Base-by-base conservation (phyloP, 2,888 invertebrate species). In the Seira musarum region DNA sequence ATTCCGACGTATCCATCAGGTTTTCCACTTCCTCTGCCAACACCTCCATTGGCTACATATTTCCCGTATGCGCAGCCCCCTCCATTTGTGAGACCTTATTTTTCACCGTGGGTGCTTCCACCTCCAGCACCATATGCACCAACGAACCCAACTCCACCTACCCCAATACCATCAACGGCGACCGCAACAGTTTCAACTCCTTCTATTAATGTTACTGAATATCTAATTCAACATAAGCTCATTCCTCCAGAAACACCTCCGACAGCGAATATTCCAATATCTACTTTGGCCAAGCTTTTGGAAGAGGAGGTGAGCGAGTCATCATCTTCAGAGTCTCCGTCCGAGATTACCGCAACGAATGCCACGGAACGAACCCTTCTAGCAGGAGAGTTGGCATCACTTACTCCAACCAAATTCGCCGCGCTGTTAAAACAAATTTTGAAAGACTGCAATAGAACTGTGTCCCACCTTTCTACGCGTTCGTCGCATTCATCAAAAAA, bases 401-500 rank as follows among this genome's bases (percentile, higher is more conserved):
- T 78, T 15, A 78, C 70, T 0, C 71, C 78, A 3, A 57, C 66
- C 0, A 64, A 78, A 30, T 71, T 71, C 22, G 65, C 57, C 17
- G 24, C 66, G 3, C 30, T 78, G 3, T 30, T 78, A 15, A 53
- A 78, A 40, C 46, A 71, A 70, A 35, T 78, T 24, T 35, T 78
- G 3, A 57, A 70, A 40, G 65, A 78, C 19, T 78, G 78, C 60
- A 63, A 74, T 21, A 53, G 30, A 35, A 30, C 53, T 0, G 25
- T 25, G 8, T 40, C 57, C 17, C 30, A 30, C 8, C 25, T 70
- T 8, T 24, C 25, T 8, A 19, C 57, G 21, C 57, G 70, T n/a
- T 30, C 30, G 3, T 30, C 30, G 2, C 30, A 30, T 30, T 70
- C 70, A 1, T 2, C 49, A 10, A 46, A 40, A 17, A 24, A 22